Conservation (phyloP, 2,888 invertebrate genomes). For the Stegana nigrithorax region DNA sequence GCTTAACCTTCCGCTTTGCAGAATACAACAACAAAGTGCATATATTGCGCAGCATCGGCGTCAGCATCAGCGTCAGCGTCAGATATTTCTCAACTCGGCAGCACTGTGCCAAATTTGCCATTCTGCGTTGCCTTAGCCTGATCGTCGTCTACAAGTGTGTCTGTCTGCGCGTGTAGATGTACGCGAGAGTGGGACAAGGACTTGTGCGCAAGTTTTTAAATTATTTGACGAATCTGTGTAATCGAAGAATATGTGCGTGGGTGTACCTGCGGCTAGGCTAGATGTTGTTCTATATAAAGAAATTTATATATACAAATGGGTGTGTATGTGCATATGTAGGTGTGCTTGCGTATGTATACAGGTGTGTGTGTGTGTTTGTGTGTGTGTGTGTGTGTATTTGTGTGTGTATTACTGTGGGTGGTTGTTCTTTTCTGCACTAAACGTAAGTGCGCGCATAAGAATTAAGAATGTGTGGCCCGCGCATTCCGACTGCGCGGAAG, state of each 20-base stretch:
- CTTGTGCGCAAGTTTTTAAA: background rate
- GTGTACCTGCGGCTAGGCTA: too few species aligned
- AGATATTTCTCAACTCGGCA: too few species aligned
- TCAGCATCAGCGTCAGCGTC: too few species aligned
- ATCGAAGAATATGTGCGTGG: slow-evolving; percentile 18
- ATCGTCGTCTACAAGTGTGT: too few species aligned
- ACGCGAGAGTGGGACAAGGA: background rate
- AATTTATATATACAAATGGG: too few species aligned
- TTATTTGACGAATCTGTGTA: background rate
- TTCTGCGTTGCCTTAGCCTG: too few species aligned
- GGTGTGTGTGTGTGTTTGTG: slow-evolving; percentile 22
- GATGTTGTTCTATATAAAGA: too few species aligned
- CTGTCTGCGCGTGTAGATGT: too few species aligned
- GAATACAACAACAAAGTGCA: too few species aligned
- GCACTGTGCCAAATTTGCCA: background rate
- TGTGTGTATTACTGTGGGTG: slow-evolving; percentile 22
- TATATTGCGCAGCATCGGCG: too few species aligned
- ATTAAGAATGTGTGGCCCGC: background rate
- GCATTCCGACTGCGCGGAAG: background rate
- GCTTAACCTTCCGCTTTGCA: too few species aligned
- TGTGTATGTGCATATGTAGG: too few species aligned
- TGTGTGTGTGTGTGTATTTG: slow-evolving; percentile 15
- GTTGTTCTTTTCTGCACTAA: background rate
- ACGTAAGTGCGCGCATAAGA: background rate
- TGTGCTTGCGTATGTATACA: slow-evolving; percentile 1